Conservation (phyloP, 2,888 invertebrate species). For the Petrophora chlorosata region DNA sequence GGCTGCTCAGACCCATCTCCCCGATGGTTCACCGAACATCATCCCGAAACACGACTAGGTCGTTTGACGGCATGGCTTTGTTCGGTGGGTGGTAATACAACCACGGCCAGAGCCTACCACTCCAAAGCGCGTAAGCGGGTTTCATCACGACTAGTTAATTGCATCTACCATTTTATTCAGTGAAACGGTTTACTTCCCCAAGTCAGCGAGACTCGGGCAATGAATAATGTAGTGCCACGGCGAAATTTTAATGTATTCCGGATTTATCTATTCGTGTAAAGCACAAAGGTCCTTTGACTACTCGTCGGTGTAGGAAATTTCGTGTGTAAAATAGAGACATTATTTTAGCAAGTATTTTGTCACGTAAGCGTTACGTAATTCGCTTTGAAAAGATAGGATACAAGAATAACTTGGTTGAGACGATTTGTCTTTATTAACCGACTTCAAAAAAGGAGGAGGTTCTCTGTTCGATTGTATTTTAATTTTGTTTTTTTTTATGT, state of each 20-base stretch:
- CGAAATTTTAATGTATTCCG: conserved; percentile 51
- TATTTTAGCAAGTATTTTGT: conserved; percentile 20
- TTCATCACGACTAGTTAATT: conserved; percentile 37
- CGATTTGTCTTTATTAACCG: no score
- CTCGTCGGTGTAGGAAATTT: conserved; percentile 21
- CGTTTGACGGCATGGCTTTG: neutral
- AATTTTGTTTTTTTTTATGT: no score
- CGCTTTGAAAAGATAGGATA: no score
- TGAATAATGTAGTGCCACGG: conserved; percentile 52
- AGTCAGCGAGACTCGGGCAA: conserved; percentile 41
- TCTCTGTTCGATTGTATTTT: no score
- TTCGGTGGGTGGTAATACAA: neutral
- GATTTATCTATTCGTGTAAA: conserved; percentile 51
- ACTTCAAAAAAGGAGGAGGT: no score
- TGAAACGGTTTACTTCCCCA: conserved; percentile 32
- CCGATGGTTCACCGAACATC: no score
- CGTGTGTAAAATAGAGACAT: conserved; percentile 15
- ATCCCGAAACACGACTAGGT: no score
- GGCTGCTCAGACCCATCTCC: no score
- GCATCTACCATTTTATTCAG: conserved; percentile 48
- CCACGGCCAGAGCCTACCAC: neutral
- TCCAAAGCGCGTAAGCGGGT: neutral
- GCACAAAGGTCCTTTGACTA: conserved; percentile 43
- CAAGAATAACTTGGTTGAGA: no score
- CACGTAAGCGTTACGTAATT: conserved; percentile 1